These are phyloP conservation scores for Sinosuthora webbiana DNA, from an alignment of 2,113 vertebrate species.

Conservation along the genomic window DNA sequence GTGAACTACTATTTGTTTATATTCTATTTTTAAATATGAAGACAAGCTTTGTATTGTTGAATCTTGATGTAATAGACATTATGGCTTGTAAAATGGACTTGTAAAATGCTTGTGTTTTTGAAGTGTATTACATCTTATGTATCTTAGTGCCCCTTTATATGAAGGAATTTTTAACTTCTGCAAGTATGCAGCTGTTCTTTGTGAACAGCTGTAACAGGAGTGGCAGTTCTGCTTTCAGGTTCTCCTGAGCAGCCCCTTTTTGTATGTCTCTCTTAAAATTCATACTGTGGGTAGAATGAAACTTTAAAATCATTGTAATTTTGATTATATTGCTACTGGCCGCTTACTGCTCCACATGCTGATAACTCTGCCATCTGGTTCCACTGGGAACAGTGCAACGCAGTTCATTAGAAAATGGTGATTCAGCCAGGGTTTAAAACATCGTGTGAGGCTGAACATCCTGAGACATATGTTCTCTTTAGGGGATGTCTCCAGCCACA, in stretches of 20 bases:
- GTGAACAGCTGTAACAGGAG: background rate
- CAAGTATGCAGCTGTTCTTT: background rate
- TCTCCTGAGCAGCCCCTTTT: background rate
- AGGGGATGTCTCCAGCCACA: background rate
- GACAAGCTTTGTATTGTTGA: constrained; percentile 29
- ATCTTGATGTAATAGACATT: constrained; percentile 2
- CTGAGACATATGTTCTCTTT: background rate
- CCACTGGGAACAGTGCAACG: fast-evolving
- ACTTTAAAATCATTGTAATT: background rate
- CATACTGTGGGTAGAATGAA: background rate
- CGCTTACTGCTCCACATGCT: background rate
- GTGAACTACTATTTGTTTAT: constrained; percentile 36
- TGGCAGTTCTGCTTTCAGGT: background rate
- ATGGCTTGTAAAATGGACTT: constrained; percentile 16
- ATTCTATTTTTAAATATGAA: constrained; percentile 53
- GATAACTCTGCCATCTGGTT: background rate
- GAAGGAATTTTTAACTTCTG: background rate
- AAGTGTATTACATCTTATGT: background rate
- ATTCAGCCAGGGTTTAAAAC: background rate
- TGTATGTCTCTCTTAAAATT: background rate
- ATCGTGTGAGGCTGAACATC: background rate
- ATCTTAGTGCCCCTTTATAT: background rate
- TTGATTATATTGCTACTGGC: background rate
- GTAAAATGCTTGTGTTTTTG: constrained; percentile 12
- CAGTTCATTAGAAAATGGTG: background rate